phyloP scores from a whole-genome alignment of 2,797 vertebrate genomes.

The Echeneis naucrates region DNA sequence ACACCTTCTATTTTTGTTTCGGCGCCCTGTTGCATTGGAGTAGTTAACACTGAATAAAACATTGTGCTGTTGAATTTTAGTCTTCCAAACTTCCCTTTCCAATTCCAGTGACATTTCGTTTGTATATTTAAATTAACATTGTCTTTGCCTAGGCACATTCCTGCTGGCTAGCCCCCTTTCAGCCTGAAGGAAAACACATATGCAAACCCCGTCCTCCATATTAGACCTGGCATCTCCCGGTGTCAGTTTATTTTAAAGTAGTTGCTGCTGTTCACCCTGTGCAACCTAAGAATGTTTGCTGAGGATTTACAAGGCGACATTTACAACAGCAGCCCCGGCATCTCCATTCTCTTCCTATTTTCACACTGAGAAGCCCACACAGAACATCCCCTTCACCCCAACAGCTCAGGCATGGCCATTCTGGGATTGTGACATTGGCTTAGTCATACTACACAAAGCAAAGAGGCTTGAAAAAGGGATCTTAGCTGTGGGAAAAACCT shows the following conservation, averaged over 20 bases:
- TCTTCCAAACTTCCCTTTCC: constrained; percentile 4
- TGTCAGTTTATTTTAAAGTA: constrained; percentile 76
- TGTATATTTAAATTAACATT: constrained; percentile 42
- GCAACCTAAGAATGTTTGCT: constrained; percentile 78
- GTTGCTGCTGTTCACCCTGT: constrained; percentile 75
- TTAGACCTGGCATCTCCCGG: constrained; percentile 48
- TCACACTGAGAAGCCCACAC: constrained; percentile 62
- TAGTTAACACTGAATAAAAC: constrained; percentile 10
- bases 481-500: constrained; percentile 8
- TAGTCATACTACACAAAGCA: constrained; percentile 37
- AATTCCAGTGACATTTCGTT: constrained; percentile 22
- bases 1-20: neutral
- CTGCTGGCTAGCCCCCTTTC: constrained; percentile 5
- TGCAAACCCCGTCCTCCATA: constrained; percentile 22
- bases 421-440: constrained; percentile 50
- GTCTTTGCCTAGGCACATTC: constrained; percentile 41
- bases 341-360: constrained; percentile 69
- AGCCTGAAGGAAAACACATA: constrained; percentile 14
- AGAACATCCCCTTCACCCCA: constrained; percentile 43
- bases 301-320: constrained; percentile 82
- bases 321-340: constrained; percentile 72
- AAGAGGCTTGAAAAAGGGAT: constrained; percentile 30
- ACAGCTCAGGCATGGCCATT: constrained; percentile 31
- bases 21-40: neutral
- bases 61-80: constrained; percentile 24